These are phyloP conservation scores for Gonioctena quinquepunctata DNA, from an alignment of 1,140 invertebrate species.

Conservation along the genomic window DNA sequence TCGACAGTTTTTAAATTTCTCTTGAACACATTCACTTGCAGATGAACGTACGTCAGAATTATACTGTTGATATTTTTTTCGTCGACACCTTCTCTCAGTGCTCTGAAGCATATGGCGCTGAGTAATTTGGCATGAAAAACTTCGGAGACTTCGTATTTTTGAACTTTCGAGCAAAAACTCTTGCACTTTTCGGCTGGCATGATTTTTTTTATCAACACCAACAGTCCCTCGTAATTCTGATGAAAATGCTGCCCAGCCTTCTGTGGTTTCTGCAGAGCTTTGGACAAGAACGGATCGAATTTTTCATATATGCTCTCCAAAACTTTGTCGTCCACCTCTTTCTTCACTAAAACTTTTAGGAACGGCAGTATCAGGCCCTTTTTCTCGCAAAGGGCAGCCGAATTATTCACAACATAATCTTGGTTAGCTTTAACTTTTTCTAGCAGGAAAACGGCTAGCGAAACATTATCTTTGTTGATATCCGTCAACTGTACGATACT, in stretches of 20 bases:
- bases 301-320: conserved; percentile 60
- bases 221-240: conserved; percentile 58
- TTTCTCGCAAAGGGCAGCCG: conserved; percentile 53
- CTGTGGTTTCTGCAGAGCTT: conserved; percentile 66
- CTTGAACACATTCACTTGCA: conserved; percentile 55
- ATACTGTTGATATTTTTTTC: conserved; percentile 35
- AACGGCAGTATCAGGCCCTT: conserved; percentile 65
- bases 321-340: conserved; percentile 53
- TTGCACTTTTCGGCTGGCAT: conserved; percentile 62
- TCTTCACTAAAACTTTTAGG: conserved; percentile 56
- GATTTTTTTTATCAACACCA: conserved; percentile 59
- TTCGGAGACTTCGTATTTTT: conserved; percentile 65
- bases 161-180: conserved; percentile 60
- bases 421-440: conserved; percentile 57
- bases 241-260: conserved; percentile 66
- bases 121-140: conserved; percentile 61
- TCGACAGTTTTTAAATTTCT: conserved; percentile 40
- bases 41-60: conserved; percentile 47
- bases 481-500: conserved; percentile 50
- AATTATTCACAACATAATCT: conserved; percentile 56
- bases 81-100: conserved; percentile 32
- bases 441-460: conserved; percentile 59
- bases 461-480: conserved; percentile 57
- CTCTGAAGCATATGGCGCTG: conserved; percentile 60
- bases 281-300: conserved; percentile 63